phyloP scores from a whole-genome alignment of 2,113 vertebrate genomes.

The Nothocercus nigrocapillus region DNA sequence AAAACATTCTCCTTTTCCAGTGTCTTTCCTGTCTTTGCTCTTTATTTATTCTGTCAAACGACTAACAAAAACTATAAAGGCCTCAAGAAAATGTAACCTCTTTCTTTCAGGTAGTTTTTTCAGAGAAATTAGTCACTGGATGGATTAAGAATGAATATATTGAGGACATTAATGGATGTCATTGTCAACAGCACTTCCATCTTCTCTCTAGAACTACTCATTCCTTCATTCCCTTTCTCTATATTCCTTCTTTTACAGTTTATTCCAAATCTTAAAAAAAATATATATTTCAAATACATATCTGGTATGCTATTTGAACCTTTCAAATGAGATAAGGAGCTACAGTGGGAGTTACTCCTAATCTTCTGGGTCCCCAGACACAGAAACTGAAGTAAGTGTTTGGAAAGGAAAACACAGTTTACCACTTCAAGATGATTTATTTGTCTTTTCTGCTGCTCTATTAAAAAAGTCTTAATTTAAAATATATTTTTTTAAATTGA shows the following conservation, averaged over 20 bases:
- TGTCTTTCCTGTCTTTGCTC: not conserved
- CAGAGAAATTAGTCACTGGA: not conserved
- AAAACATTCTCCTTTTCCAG: not conserved
- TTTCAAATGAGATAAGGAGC: not conserved
- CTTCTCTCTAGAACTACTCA: not conserved
- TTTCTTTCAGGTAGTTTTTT: not conserved
- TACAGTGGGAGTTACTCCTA: not conserved
- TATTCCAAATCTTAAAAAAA: not conserved
- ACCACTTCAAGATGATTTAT: not conserved
- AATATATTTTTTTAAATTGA: not conserved
- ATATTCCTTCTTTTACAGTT: not conserved
- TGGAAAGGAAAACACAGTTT: not conserved
- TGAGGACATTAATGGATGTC: not conserved
- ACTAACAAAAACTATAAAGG: not conserved
- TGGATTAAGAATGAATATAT: not conserved
- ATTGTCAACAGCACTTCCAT: not conserved
- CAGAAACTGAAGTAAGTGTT: not conserved
- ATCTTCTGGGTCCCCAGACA: not conserved
- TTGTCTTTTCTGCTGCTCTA: not conserved
- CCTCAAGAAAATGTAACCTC: not conserved
- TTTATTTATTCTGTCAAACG: not conserved
- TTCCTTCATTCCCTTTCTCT: not conserved
- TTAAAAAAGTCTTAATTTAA: not conserved
- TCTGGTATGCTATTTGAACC: rapidly evolving
- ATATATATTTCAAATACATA: not conserved